Evolutionary conservation across 2,888 invertebrate genomes (phyloP).

Genomic region (Oscheius sp.): DNA sequence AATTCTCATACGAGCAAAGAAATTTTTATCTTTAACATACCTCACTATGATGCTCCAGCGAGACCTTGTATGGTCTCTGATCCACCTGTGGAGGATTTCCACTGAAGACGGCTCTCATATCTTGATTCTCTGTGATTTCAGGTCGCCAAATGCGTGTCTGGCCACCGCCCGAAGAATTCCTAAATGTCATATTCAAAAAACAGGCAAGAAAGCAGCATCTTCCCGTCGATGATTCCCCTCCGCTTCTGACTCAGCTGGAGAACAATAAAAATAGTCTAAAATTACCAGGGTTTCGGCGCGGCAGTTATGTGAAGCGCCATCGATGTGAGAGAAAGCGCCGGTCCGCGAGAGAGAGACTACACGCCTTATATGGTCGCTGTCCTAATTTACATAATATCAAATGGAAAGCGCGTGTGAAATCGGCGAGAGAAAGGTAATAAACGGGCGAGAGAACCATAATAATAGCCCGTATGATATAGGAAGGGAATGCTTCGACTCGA

Average conservation of each 20-base stretch:
- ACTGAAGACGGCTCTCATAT: conserved; percentile 30
- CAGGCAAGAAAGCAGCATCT: neutral
- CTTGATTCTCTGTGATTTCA: conserved; percentile 51
- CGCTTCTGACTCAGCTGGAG: neutral
- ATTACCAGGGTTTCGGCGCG: conserved; percentile 54
- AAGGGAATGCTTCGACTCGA: no score
- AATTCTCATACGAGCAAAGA: neutral
- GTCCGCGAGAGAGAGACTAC: neutral
- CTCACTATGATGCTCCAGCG: conserved; percentile 46
- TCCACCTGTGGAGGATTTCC: conserved; percentile 30
- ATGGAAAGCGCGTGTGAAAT: conserved; percentile 9
- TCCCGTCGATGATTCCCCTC: neutral
- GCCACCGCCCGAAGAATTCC: conserved; percentile 47
- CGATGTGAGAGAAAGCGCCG: neutral
- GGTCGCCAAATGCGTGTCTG: conserved; percentile 56
- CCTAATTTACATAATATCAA: conserved; percentile 36
- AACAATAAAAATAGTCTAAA: neutral
- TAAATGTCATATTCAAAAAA: conserved; percentile 30
- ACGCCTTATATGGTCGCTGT: neutral
- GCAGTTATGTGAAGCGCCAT: conserved; percentile 51
- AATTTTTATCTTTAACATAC: conserved; percentile 34
- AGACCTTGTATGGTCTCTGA: conserved; percentile 42
- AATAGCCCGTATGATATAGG: no score
- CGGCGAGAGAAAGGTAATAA: neutral
- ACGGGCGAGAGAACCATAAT: neutral